Base-by-base conservation (phyloP, 2,888 invertebrate genomes). In the Eristalinus aeneus region DNA sequence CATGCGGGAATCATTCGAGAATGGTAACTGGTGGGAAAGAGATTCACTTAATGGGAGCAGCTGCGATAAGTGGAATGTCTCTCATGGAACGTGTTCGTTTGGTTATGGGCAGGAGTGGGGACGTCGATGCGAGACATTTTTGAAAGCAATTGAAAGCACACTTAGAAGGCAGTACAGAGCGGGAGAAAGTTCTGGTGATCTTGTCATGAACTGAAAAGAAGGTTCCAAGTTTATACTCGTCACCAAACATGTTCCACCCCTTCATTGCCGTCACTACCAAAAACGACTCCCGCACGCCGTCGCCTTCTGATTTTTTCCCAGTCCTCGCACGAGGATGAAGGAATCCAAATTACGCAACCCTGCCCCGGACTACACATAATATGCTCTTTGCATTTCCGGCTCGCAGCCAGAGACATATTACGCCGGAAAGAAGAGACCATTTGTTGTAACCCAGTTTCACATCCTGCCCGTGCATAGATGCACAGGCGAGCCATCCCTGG, bases 341-440 rank as follows among this genome's bases (percentile, higher is more conserved):
- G 84, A 79, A 75, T 67, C 71, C 63, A 76, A 76, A 85, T 80
- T 79, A 85, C 84, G 75, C 80, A 79, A 80, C 54, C 23, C 5
- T 32, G n/a, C 1, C 2, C 27, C 54, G 67, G 71, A 85, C 56
- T 61, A 73, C 76, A 73, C 76, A 76, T 77, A 85, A 80, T 85
- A 76, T 85, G 80, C 80, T 85, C 76, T 80, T 80, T 85, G 80
- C 85, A 85, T 77, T 85, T 85, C 85, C 85, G 80, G 39, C 80
- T 68, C 23, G 20, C 73, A 76, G 32, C 80, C 76, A 80, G 85
- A 80, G 76, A 85, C 85, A 85, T 85, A 85, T 85, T 80, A 80
- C 63, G 76, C 80, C 80, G 85, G 85, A 85, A 84, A 85, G 85
- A 76, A 76, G 73, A 76, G 85, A 80, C 85, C 85, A 85, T 85